phyloP scores from a whole-genome alignment of 2,113 vertebrate genomes.

The Oreochromis aureus region DNA sequence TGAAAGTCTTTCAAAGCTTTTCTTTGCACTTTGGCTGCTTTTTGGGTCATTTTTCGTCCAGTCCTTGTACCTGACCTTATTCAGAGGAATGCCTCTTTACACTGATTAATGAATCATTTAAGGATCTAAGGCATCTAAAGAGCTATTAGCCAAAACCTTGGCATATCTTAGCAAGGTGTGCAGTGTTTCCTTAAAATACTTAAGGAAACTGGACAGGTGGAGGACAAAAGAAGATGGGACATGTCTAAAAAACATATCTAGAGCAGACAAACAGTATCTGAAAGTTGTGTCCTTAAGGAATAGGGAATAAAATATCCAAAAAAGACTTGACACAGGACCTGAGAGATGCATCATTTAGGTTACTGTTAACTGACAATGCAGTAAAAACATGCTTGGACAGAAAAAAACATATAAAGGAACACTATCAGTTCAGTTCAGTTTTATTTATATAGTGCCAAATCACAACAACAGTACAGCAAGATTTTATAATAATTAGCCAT shows the following conservation, averaged over 20 bases:
- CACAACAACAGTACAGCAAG: background rate
- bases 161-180: background rate
- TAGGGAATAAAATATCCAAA: background rate
- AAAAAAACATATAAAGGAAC: background rate
- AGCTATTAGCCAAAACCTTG: background rate
- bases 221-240: background rate
- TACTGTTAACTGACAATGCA: background rate
- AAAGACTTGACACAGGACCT: background rate
- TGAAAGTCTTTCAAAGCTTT: background rate
- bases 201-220: background rate
- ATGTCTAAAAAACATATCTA: background rate
- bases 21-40: background rate
- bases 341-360: background rate
- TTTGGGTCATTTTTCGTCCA: background rate
- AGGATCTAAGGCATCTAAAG: fast-evolving
- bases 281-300: background rate
- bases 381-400: background rate
- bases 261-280: background rate
- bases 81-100: background rate
- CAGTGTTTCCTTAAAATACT: background rate
- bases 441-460: background rate
- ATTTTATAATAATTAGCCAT: background rate
- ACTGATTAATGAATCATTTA: background rate
- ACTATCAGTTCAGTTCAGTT: background rate
- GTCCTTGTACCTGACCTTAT: background rate